These are phyloP conservation scores for Falcaria lacertinaria DNA, from an alignment of 2,888 invertebrate genomes.

Conservation along the genomic window DNA sequence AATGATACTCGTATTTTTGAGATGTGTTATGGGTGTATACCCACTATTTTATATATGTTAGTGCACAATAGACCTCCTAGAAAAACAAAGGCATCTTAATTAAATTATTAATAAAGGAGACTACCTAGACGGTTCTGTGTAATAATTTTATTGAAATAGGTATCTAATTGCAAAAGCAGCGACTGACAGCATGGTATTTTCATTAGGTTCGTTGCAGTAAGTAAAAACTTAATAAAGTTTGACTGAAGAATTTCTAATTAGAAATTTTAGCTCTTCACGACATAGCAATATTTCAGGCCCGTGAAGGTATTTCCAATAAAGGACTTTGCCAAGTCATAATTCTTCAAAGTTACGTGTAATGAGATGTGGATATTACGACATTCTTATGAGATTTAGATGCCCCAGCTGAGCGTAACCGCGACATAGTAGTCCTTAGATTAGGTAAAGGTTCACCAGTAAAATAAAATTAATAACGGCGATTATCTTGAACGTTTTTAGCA, in stretches of 20 bases:
- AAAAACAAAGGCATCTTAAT: no score
- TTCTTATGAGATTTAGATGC: conserved; percentile 67
- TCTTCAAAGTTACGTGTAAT: conserved; percentile 79
- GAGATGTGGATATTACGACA: conserved; percentile 76
- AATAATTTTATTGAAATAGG: neutral
- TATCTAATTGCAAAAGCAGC: conserved; percentile 15
- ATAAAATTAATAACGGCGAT: no score
- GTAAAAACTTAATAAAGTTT: conserved; percentile 78
- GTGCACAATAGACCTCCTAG: no score
- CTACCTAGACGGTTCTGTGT: neutral
- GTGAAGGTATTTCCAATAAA: conserved; percentile 80
- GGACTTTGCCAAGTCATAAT: conserved; percentile 80
- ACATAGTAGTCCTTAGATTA: conserved; percentile 11
- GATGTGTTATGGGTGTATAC: no score
- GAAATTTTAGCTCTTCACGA: conserved; percentile 78
- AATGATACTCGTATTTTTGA: no score
- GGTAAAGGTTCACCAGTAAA: neutral
- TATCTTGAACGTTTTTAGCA: no score
- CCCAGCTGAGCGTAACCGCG: conserved; percentile 30
- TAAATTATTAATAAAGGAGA: no score
- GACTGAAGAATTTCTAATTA: conserved; percentile 78
- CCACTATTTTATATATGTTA: no score
- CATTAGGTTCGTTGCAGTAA: conserved; percentile 71
- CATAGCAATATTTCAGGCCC: conserved; percentile 78
- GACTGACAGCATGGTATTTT: conserved; percentile 69